phyloP scores from a whole-genome alignment of 2,797 vertebrate species.

The Pantherophis alleghaniensis region DNA sequence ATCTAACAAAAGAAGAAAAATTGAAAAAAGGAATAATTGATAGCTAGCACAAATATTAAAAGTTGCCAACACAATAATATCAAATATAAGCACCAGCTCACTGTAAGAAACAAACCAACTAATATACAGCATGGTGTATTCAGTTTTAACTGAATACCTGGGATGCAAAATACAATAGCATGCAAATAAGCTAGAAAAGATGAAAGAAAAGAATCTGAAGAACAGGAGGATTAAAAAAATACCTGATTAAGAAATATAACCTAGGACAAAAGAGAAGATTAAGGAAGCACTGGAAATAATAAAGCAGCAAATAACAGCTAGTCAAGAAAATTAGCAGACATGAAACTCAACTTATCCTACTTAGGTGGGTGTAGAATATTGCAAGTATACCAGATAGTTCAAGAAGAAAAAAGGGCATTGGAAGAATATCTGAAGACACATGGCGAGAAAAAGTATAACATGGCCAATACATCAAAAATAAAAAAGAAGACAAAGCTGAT shows the following conservation, averaged over 20 bases:
- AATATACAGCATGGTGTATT: not conserved
- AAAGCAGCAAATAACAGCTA: not conserved
- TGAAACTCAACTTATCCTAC: not conserved
- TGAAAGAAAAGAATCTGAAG: not conserved
- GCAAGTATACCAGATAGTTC: not conserved
- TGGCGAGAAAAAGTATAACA: not conserved
- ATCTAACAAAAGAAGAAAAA: not conserved
- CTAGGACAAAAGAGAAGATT: not conserved
- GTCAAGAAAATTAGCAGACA: not conserved
- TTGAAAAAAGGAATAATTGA: not conserved
- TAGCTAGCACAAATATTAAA: not conserved
- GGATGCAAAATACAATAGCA: not conserved
- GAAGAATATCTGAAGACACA: not conserved
- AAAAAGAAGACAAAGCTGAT: not conserved
- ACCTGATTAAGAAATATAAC: not conserved
- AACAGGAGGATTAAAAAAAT: not conserved
- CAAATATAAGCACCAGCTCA: not conserved
- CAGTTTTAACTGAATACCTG: not conserved
- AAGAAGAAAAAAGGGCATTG: not conserved
- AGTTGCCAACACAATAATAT: not conserved
- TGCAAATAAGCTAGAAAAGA: not conserved
- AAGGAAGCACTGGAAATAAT: not conserved
- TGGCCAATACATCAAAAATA: not conserved
- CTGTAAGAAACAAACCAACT: not conserved
- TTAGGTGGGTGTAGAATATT: not conserved